phyloP scores from a whole-genome alignment of 2,113 vertebrate species.

The Apeltes quadracus region DNA sequence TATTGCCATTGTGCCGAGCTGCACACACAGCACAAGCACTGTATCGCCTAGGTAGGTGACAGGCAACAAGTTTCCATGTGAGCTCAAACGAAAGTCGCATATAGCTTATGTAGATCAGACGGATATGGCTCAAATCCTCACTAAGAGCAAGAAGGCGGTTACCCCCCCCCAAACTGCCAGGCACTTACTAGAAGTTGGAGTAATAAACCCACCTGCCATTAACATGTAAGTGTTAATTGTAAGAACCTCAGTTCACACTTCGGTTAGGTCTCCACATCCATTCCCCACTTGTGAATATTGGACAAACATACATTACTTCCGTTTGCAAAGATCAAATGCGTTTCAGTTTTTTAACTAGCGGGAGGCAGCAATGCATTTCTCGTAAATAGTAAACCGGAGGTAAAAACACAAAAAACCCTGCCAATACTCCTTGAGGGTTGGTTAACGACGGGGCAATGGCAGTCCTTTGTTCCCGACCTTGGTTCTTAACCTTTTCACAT shows the following conservation, averaged over 20 bases:
- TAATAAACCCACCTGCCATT: not conserved
- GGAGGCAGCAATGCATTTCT: not conserved
- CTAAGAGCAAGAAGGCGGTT: too few species aligned
- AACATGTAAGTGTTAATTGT: not conserved
- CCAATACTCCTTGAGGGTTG: not conserved
- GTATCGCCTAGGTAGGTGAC: not conserved
- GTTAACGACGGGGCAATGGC: not conserved
- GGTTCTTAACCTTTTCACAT: not conserved
- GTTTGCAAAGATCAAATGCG: not conserved
- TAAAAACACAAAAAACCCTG: not conserved
- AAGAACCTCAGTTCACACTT: not conserved
- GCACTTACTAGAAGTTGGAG: not conserved
- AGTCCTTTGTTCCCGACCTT: not conserved
- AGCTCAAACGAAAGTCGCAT: not conserved
- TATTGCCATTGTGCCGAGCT: conserved; percentile 6
- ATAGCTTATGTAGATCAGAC: not conserved
- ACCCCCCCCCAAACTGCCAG: not conserved
- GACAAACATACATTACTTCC: not conserved
- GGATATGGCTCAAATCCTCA: not conserved
- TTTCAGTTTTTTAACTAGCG: not conserved
- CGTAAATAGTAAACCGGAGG: not conserved
- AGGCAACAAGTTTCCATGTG: not conserved
- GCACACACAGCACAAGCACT: not conserved
- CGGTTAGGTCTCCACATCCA: not conserved
- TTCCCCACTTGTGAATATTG: not conserved